Evolutionary conservation across 2,888 invertebrate genomes (phyloP), one percentile per base, ranked within the genome.

Genomic region (Coleophora flavipennella): DNA sequence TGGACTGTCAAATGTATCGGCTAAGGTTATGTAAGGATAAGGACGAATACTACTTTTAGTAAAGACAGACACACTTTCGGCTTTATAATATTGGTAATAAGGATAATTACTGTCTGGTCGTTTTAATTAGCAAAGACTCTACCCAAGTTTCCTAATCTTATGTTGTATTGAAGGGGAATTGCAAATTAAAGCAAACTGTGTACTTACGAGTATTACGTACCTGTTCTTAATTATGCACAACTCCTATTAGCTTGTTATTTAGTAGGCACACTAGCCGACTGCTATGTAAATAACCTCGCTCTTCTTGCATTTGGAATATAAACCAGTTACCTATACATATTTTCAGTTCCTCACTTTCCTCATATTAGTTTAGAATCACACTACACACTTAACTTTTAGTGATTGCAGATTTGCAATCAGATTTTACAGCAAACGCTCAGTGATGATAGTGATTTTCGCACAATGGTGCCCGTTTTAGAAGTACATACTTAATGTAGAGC

Each of bases 401-500:
- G 20, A 20, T 31, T 40, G 34, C 37, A 40, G 42, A 42, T 35
- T 43, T 46, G 42, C 44, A 45, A 35, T 39, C 40, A 35, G 41
- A 42, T 52, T 44, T 49, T 55, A 40, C 38, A 38, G 32, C 36
- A 29, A 6, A n/a, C n/a, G n/a, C n/a, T n/a, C n/a, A n/a, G n/a
- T n/a, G n/a, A n/a, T n/a, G n/a, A n/a, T n/a, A 14, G 28, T 34
- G 39, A 39, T 43, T 38, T 40, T 40, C 43, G 46, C 53, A 62
- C 59, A 61, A 62, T 60, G 52, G 60, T 73, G 69, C 72, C 66
- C 71, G 71, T 70, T 73, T 75, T 66, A 76, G 67, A 62, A 64
- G 66, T 70, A 68, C 66, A 62, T 67, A 61, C n/a, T n/a, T n/a
- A n/a, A n/a, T 69, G 64, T 65, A 67, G 69, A 67, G 64, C 59